These are phyloP conservation scores for Casuarius casuarius DNA, from an alignment of 2,113 vertebrate genomes.

Conservation along the genomic window DNA sequence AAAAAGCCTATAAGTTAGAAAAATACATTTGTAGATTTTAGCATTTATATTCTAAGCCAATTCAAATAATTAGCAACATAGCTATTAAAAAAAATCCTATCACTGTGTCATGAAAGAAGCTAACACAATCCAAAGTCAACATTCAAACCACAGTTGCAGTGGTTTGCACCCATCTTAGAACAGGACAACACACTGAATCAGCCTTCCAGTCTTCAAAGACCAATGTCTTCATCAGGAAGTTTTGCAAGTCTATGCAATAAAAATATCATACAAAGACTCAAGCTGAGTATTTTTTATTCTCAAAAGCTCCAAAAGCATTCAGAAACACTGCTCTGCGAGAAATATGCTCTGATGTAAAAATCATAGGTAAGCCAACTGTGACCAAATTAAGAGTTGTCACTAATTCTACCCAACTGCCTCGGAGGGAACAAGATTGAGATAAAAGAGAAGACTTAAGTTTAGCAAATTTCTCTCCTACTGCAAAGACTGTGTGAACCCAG, in stretches of 20 bases:
- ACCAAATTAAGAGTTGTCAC: background rate
- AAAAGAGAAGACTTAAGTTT: background rate
- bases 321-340: background rate
- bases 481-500: background rate
- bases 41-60: background rate
- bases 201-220: background rate
- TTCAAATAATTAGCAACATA: background rate
- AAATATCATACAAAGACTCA: background rate
- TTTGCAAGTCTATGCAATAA: background rate
- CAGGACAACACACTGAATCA: background rate
- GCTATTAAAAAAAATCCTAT: background rate
- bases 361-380: background rate
- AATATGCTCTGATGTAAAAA: background rate
- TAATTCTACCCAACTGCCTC: background rate
- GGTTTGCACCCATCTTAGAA: background rate
- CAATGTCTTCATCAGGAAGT: background rate
- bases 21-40: slow-evolving; percentile 7
- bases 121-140: background rate
- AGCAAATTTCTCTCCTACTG: background rate
- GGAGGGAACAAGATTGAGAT: background rate
- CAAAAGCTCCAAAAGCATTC: background rate
- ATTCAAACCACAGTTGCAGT: background rate
- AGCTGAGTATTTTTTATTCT: background rate
- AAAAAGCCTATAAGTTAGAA: slow-evolving; percentile 17
- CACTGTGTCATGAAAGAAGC: background rate